Percentiles rank a stretch among this genome's conserved stretches.
Evolutionary conservation across 2,888 invertebrate genomes (phyloP).

Genomic region (Nephrotoma appendiculata): DNA sequence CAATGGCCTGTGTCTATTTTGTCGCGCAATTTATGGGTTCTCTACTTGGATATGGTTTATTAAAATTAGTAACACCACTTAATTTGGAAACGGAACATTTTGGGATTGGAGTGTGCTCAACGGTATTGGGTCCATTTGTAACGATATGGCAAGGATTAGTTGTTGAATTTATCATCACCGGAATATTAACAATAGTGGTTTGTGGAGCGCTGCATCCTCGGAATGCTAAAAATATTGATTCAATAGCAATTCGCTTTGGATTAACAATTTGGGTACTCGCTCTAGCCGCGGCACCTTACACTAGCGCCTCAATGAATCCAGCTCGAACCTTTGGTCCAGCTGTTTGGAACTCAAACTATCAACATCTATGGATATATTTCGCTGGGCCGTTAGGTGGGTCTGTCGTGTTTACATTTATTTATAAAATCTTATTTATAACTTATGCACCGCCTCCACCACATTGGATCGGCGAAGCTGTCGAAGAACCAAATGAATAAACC

Average conservation of each 20-base stretch:
- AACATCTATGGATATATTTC: constrained; percentile 58
- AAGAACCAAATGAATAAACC: not conserved
- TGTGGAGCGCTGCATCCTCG: constrained; percentile 61
- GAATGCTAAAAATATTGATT: constrained; percentile 47
- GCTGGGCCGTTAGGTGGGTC: constrained; percentile 40
- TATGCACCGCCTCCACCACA: constrained; percentile 18
- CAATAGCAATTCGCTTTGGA: constrained; percentile 50
- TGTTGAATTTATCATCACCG: constrained; percentile 49
- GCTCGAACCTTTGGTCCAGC: constrained; percentile 58
- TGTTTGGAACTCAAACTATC: constrained; percentile 49
- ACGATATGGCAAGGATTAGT: constrained; percentile 38
- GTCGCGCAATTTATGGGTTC: constrained; percentile 52
- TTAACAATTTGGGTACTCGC: constrained; percentile 49
- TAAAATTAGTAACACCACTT: constrained; percentile 41
- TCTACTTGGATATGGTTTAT: constrained; percentile 49
- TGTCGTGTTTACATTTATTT: constrained; percentile 30
- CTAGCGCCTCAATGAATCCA: constrained; percentile 60
- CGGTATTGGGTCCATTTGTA: constrained; percentile 37
- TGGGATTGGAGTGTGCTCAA: constrained; percentile 42
- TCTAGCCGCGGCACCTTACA: constrained; percentile 48
- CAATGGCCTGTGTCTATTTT: constrained; percentile 44
- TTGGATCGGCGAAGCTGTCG: not conserved
- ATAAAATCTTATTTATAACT: constrained; percentile 30
- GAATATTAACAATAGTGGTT: constrained; percentile 46
- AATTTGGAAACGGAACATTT: constrained; percentile 12